Evolutionary conservation across 2,113 vertebrate species (phyloP).

Genomic region (Naja naja): DNA sequence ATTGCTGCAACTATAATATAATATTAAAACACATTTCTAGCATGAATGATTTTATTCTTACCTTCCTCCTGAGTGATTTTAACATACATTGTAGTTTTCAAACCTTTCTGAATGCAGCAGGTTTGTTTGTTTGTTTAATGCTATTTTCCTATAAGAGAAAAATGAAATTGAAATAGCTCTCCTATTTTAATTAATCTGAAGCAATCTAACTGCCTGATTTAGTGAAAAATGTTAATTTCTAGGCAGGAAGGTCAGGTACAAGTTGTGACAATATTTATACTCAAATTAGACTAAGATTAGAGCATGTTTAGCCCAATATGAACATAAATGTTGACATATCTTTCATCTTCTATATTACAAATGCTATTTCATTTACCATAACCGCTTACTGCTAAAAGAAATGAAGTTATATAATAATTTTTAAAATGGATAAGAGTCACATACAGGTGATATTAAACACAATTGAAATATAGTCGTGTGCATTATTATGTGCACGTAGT

Average conservation of each 20-base stretch:
- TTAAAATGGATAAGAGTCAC: background rate
- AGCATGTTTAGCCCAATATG: background rate
- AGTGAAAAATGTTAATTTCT: background rate
- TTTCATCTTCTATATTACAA: background rate
- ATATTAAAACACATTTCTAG: slow-evolving; percentile 42
- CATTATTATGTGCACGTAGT: background rate
- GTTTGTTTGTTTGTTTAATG: background rate
- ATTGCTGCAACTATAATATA: slow-evolving; percentile 16
- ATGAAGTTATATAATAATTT: background rate
- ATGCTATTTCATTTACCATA: background rate
- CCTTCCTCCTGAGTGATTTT: slow-evolving; percentile 35
- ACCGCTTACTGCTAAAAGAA: background rate
- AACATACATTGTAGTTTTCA: slow-evolving; percentile 18
- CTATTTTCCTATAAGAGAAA: slow-evolving; percentile 37
- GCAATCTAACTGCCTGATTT: slow-evolving; percentile 29
- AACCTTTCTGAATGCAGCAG: slow-evolving; percentile 29
- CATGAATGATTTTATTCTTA: slow-evolving; percentile 24
- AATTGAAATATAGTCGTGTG: background rate
- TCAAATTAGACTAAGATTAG: background rate
- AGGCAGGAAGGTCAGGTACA: background rate
- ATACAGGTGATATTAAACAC: background rate
- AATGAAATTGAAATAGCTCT: slow-evolving; percentile 35
- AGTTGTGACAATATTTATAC: background rate
- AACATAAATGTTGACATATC: background rate
- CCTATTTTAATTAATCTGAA: slow-evolving; percentile 38